Percentiles rank a stretch among this genome's conserved stretches.
phyloP scores from a whole-genome alignment of 1,140 invertebrate species.

The Chlorops oryzae region DNA sequence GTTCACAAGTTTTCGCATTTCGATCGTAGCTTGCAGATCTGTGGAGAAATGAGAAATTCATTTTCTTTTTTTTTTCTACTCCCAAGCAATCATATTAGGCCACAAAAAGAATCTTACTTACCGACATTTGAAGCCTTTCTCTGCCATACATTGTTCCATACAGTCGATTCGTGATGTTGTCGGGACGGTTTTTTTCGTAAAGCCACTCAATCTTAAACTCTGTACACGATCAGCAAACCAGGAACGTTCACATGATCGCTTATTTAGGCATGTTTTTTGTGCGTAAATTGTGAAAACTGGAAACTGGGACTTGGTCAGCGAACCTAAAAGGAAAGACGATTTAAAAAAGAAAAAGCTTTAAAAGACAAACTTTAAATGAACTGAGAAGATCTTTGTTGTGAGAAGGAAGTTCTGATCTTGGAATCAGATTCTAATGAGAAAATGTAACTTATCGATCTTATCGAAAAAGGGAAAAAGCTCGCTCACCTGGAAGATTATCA shows the following conservation, averaged over 20 bases:
- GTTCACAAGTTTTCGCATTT: constrained; percentile 73
- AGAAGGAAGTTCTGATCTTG: background rate
- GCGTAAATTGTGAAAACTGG: constrained; percentile 95
- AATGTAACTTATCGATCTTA: background rate
- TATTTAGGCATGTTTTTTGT: constrained; percentile 83
- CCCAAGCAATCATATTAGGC: background rate
- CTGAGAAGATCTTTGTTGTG: background rate
- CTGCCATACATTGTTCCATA: constrained; percentile 79
- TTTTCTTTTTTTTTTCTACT: background rate
- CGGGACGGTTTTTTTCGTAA: constrained; percentile 63
- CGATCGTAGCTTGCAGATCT: constrained; percentile 88
- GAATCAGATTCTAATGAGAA: background rate
- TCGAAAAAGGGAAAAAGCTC: background rate
- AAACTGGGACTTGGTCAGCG: constrained; percentile 83
- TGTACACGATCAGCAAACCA: constrained; percentile 93
- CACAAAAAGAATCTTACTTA: constrained; percentile 48
- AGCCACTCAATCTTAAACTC: constrained; percentile 68
- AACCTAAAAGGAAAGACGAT: constrained; percentile 55
- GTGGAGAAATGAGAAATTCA: constrained; percentile 32
- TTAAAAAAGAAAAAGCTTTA: background rate
- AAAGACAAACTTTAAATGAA: background rate
- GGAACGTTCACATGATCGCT: constrained; percentile 76
- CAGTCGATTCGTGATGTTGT: constrained; percentile 76
- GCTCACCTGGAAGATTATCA: constrained; percentile 74
- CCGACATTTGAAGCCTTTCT: constrained; percentile 85